phyloP scores from a whole-genome alignment of 2,113 vertebrate genomes.

The Vulpes lagopus region DNA sequence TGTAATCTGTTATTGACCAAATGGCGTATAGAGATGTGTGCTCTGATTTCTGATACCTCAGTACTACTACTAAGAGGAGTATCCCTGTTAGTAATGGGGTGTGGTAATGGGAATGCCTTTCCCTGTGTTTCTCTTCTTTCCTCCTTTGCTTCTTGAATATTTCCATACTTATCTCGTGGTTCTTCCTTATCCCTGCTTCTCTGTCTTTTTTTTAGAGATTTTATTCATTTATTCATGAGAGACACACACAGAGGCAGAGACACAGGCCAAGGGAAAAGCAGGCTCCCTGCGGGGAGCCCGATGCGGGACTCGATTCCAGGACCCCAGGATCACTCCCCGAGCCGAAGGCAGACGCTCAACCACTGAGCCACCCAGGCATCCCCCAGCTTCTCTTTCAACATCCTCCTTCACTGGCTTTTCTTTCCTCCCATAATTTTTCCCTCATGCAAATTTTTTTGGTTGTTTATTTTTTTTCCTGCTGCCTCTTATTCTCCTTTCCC shows the following conservation, averaged over 20 bases:
- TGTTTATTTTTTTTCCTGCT: not conserved
- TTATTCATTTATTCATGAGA: too few relatives aligned
- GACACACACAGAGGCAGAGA: too few relatives aligned
- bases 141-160: not conserved
- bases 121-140: not conserved
- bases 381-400: not conserved
- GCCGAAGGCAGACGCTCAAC: too few relatives aligned
- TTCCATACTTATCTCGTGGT: not conserved
- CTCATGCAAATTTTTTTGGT: not conserved
- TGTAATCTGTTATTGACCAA: not conserved
- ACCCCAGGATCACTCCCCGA: too few relatives aligned
- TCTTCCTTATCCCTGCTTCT: not conserved
- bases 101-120: not conserved
- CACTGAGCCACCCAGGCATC: too few relatives aligned
- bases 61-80: not conserved
- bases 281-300: too few relatives aligned
- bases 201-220: not conserved
- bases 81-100: not conserved
- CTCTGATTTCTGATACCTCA: not conserved
- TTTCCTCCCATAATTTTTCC: not conserved
- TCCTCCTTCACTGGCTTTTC: not conserved
- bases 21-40: not conserved
- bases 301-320: too few relatives aligned
- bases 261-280: too few relatives aligned
- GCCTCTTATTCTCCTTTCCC: not conserved